Conservation (phyloP, 2,113 vertebrate species). For the Regulus satrapa region DNA sequence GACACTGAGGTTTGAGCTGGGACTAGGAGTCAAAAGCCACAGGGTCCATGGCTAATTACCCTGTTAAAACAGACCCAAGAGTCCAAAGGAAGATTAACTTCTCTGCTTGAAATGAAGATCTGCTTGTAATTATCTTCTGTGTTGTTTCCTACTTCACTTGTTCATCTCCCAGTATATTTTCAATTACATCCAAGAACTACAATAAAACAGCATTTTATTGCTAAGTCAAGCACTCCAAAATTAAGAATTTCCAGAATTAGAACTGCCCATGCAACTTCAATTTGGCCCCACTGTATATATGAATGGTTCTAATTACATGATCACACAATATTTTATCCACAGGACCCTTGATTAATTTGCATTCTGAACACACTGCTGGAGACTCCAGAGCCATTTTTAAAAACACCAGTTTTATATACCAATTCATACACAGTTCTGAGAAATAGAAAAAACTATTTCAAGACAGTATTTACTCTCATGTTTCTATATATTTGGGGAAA, state of each 20-base stretch:
- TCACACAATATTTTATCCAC: not conserved
- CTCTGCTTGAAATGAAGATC: conserved; percentile 48
- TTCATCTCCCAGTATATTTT: conserved; percentile 49
- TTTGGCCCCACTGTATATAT: not conserved
- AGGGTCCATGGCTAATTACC: conserved; percentile 27
- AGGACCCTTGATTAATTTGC: not conserved
- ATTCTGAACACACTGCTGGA: not conserved
- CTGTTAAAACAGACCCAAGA: conserved; percentile 27
- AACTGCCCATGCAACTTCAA: not conserved
- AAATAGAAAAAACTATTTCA: not conserved
- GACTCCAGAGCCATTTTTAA: too few relatives aligned
- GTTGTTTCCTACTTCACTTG: conserved; percentile 41
- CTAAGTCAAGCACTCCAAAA: conserved; percentile 4
- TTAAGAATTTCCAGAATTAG: conserved; percentile 38
- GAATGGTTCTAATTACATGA: not conserved
- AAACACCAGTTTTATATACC: too few relatives aligned
- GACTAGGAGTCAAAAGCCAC: conserved; percentile 30
- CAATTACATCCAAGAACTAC: conserved; percentile 51
- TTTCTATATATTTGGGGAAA: not conserved
- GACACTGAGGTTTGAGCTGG: not conserved
- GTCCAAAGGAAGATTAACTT: conserved; percentile 55
- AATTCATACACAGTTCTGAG: not conserved
- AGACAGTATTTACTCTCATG: not conserved
- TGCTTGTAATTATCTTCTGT: conserved; percentile 47
- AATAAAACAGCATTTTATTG: conserved; percentile 38